phyloP scores from a whole-genome alignment of 2,888 invertebrate genomes.

The Lasioglossum malachurum region DNA sequence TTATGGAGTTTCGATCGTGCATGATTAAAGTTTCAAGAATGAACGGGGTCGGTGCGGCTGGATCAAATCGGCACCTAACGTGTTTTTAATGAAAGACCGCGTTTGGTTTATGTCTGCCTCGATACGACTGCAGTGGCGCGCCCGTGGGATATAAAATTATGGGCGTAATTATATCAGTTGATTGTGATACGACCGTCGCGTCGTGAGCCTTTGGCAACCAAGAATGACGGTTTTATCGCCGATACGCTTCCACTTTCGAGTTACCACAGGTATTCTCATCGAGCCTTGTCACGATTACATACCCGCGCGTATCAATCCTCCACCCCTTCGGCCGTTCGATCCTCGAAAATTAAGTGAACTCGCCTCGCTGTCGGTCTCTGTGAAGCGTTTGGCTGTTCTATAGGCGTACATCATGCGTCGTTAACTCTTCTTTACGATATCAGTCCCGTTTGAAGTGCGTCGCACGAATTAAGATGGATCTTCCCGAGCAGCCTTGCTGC shows the following conservation, averaged over 20 bases:
- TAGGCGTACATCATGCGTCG: not conserved
- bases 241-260: not conserved
- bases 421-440: constrained; percentile 13
- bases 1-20: not conserved
- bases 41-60: not conserved
- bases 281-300: constrained; percentile 14
- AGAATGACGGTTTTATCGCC: constrained; percentile 41
- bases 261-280: not conserved
- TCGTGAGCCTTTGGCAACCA: constrained; percentile 28
- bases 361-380: not conserved
- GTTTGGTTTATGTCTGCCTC: not conserved
- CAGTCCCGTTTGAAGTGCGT: not conserved
- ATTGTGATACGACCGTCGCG: constrained; percentile 6
- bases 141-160: not conserved
- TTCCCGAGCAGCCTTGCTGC: not conserved
- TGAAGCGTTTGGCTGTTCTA: not conserved
- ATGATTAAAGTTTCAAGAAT: not conserved
- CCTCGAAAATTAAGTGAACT: constrained; percentile 29
- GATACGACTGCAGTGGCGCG: not conserved
- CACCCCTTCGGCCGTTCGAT: not conserved
- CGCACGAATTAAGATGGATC: not conserved
- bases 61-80: constrained; percentile 18
- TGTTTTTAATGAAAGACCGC: constrained; percentile 21
- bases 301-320: not conserved
- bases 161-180: constrained; percentile 12